These are phyloP conservation scores for Meganola albula DNA, from an alignment of 2,888 invertebrate species.

Conservation along the genomic window DNA sequence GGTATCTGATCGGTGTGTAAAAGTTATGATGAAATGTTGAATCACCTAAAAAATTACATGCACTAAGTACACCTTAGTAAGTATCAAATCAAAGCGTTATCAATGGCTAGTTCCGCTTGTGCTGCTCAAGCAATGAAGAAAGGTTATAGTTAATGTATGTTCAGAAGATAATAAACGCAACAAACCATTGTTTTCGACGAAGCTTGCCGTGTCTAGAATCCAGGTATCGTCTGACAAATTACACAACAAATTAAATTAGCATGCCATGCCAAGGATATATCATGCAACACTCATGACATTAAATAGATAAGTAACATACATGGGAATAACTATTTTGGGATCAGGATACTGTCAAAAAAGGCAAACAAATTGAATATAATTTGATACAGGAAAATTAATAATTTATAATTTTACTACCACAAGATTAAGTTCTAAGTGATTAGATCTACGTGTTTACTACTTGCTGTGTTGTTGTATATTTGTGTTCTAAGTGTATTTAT, in stretches of 20 bases:
- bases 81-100: conserved; percentile 34
- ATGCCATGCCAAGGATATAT: conserved; percentile 72
- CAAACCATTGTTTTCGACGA: conserved; percentile 70
- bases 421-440: conserved; percentile 29
- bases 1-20: too few relatives aligned
- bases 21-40: too few relatives aligned
- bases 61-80: conserved; percentile 22
- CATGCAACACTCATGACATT: conserved; percentile 61
- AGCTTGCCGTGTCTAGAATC: conserved; percentile 71
- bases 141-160: conserved; percentile 35
- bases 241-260: conserved; percentile 68
- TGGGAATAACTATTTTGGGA: conserved; percentile 27
- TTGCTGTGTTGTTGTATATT: conserved; percentile 34
- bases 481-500: conserved; percentile 34
- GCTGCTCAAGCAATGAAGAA: conserved; percentile 38
- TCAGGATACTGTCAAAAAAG: conserved; percentile 17
- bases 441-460: conserved; percentile 32
- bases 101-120: conserved; percentile 33
- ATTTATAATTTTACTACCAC: conserved; percentile 20
- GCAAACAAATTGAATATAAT: conserved; percentile 23
- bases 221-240: conserved; percentile 75
- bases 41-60: too few relatives aligned
- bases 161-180: conserved; percentile 55
- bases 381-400: conserved; percentile 16
- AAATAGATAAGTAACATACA: conserved; percentile 34